phyloP scores from a whole-genome alignment of 2,113 vertebrate species.

The Chauna torquata region DNA sequence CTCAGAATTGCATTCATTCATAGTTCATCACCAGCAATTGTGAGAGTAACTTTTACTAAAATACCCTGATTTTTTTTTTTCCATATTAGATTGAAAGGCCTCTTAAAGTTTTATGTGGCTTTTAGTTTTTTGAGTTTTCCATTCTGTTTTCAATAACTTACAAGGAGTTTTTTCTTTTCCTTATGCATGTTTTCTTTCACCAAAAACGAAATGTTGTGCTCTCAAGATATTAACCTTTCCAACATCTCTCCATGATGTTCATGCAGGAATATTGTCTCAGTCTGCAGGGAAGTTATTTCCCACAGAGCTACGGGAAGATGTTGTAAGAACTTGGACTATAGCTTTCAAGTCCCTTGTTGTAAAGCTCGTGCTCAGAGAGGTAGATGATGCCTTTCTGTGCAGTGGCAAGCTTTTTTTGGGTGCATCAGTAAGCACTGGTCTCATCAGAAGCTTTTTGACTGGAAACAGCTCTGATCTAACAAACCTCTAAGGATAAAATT shows the following conservation, averaged over 20 bases:
- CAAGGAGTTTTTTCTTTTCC: neutral
- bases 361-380: neutral
- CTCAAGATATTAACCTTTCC: neutral
- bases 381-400: neutral
- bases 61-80: neutral
- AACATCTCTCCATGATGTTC: neutral
- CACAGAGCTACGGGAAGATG: neutral
- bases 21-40: conserved; percentile 29
- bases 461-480: neutral
- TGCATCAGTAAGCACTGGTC: neutral
- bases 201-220: neutral
- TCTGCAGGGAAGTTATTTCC: neutral
- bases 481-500: neutral
- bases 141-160: neutral
- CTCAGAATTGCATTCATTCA: neutral
- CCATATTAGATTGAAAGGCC: neutral
- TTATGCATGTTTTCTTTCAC: neutral
- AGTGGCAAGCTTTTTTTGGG: neutral
- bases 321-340: neutral
- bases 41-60: conserved; percentile 1
- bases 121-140: neutral
- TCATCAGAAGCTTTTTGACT: neutral
- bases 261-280: neutral
- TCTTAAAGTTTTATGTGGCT: neutral
- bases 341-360: neutral